phyloP scores from a whole-genome alignment of 2,888 invertebrate genomes.

The Caenorhabditis doughertyi region DNA sequence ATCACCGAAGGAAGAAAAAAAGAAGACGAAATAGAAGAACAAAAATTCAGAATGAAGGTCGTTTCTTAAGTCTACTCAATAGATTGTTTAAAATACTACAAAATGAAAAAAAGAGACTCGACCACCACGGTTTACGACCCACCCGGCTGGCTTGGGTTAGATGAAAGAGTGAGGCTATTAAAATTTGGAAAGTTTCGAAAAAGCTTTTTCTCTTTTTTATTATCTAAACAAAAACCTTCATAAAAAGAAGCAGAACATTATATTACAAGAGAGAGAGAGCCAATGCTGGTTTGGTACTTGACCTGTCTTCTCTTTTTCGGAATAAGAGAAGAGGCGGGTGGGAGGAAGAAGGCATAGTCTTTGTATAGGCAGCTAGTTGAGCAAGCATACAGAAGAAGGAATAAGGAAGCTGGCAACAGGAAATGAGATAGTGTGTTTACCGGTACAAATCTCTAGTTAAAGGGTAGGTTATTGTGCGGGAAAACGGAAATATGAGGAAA shows the following conservation, averaged over 20 bases:
- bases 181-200: constrained; percentile 20
- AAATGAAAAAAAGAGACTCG: constrained; percentile 31
- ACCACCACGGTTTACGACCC: constrained; percentile 28
- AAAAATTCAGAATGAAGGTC: constrained; percentile 47
- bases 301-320: constrained; percentile 35
- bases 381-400: constrained; percentile 38
- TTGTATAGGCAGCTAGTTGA: constrained; percentile 52
- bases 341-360: constrained; percentile 25
- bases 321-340: background rate
- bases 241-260: constrained; percentile 28
- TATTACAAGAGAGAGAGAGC: constrained; percentile 58
- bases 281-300: constrained; percentile 41
- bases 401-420: constrained; percentile 53
- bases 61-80: constrained; percentile 11
- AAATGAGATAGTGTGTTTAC: constrained; percentile 45
- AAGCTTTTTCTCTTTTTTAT: constrained; percentile 21
- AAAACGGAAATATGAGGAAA: too few relatives aligned
- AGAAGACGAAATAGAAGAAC: constrained; percentile 8
- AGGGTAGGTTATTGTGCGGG: background rate
- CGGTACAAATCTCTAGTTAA: constrained; percentile 36
- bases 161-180: constrained; percentile 11
- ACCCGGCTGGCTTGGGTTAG: constrained; percentile 9
- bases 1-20: constrained; percentile 18
- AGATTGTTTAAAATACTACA: constrained; percentile 37
- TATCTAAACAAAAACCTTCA: background rate